Evolutionary conservation across 2,888 invertebrate genomes (phyloP), one percentile per base, ranked within the genome.

Genomic region (Leucophenga maculata): DNA sequence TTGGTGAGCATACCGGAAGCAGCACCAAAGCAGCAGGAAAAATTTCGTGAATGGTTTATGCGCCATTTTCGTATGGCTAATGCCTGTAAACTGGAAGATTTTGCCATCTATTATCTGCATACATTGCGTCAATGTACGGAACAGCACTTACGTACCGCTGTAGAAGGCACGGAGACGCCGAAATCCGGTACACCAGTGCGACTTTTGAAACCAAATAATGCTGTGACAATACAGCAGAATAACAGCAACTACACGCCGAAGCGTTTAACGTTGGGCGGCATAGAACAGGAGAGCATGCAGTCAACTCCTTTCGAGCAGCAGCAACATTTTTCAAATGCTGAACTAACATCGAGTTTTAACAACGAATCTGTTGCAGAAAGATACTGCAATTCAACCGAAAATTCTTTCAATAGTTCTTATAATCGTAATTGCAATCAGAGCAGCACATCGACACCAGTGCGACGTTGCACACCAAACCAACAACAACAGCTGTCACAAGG

Each of bases 81-180:
- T 50, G 55, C 55, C 13, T 85, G 83, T 67, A 78, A 79, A 22
- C 64, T 88, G 50, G 88, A 89, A 67, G 91, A 91, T 74, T 92
- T 92, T 84, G 90, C 91, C 44, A 87, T 90, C n/a, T 90, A 90
- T 82, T 92, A 90, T 82, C 83, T 92, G 72, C 90, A 91, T 26
- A 91, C 89, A 80, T 79, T 92, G 73, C 88, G 91, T 62, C 90
- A 86, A 75, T 90, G 91, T 80, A 91, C 91, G 48, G 91, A 91
- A 71, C 87, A 88, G 88, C 91, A 87, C 70, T 78, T 84, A n/a
- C 83, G 77, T 1, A 70, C 67, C 11, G 76, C 73, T 14, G 80
- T 77, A 18, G 69, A 31, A 6, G 62, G 62, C 22, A 22, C 75
- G 4, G 86, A 86, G 0, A 79, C 83, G 0, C 80, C 82, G 14